These are phyloP conservation scores for Drosophila melanosoma DNA, from an alignment of 2,888 invertebrate genomes.

Conservation along the genomic window DNA sequence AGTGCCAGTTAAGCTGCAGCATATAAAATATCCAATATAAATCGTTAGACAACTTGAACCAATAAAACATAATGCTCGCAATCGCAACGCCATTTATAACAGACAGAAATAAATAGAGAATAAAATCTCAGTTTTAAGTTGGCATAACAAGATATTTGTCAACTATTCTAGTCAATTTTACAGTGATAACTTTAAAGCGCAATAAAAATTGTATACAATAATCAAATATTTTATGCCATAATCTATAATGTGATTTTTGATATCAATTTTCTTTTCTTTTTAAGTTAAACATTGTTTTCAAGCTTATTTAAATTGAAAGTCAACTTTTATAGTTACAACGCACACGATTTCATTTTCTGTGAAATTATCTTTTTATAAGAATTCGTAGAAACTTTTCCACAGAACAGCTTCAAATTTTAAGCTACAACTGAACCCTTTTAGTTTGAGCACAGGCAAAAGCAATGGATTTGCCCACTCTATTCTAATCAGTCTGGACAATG, in stretches of 20 bases:
- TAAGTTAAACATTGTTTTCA: neutral
- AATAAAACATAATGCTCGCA: conserved; percentile 69
- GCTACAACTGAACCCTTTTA: conserved; percentile 8
- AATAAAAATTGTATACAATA: conserved; percentile 5
- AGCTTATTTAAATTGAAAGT: neutral
- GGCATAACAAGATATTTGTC: conserved; percentile 23
- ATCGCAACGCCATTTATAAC: conserved; percentile 47
- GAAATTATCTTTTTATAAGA: conserved; percentile 12
- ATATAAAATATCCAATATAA: conserved; percentile 73
- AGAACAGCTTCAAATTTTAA: neutral
- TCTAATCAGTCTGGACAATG: conserved; percentile 47
- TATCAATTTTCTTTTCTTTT: neutral
- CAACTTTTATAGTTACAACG: neutral
- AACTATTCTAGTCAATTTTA: conserved; percentile 15
- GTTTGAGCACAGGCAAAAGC: neutral
- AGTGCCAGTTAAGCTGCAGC: conserved; percentile 59
- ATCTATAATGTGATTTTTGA: neutral
- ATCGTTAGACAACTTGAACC: conserved; percentile 69
- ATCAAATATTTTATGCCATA: neutral
- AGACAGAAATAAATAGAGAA: neutral
- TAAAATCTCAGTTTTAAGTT: conserved; percentile 19
- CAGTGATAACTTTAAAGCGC: conserved; percentile 5
- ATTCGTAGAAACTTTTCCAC: neutral
- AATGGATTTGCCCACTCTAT: neutral
- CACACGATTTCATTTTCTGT: neutral